Base-by-base conservation (phyloP, 1,140 invertebrate species). In the Amyelois transitella region DNA sequence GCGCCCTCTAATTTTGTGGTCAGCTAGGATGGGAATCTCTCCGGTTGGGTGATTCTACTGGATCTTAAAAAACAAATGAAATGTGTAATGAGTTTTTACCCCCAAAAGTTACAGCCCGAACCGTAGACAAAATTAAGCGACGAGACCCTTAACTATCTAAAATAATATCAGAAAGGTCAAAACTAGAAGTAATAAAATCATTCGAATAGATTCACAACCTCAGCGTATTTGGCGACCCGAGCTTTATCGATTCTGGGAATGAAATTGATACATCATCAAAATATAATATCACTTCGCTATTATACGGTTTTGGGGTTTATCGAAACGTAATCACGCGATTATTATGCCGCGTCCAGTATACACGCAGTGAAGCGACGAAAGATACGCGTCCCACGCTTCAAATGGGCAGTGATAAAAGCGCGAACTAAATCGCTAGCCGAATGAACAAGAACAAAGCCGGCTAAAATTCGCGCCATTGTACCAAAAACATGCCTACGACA, bases 391-490 rank as follows among this genome's bases (percentile, higher is more conserved):
- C 63, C 67, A 60, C 69, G 61, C 72, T 75, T 75, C 71, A 82
- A 87, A 84, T 78, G 74, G 70, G 50, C 68, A 74, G 60, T 71
- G 65, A 85, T 84, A 84, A 87, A 87, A 84, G 80, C 76, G 61
- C 75, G 74, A 77, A 81, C 81, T 80, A 85, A 85, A 81, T 83
- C 78, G 74, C 68, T 65, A 63, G 51, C 64, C 60, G 66, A 80
- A 81, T 80, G 77, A 81, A 72, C 79, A 84, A 84, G 84, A 86
- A 87, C 84, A 87, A 87, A 77, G 58, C 43, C 32, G 18, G 73
- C 70, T 81, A 75, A 85, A 85, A 87, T 81, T 52, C 82, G 77
- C 81, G 70, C 72, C 81, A 80, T 87, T 87, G 76, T 83, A 72
- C 64, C 57, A 64, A 68, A 18, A 73, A 75, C 75, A 74, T 38